Evolutionary conservation across 2,113 vertebrate genomes (phyloP), one percentile per base, ranked within the genome.

Genomic region (Vulpes vulpes): DNA sequence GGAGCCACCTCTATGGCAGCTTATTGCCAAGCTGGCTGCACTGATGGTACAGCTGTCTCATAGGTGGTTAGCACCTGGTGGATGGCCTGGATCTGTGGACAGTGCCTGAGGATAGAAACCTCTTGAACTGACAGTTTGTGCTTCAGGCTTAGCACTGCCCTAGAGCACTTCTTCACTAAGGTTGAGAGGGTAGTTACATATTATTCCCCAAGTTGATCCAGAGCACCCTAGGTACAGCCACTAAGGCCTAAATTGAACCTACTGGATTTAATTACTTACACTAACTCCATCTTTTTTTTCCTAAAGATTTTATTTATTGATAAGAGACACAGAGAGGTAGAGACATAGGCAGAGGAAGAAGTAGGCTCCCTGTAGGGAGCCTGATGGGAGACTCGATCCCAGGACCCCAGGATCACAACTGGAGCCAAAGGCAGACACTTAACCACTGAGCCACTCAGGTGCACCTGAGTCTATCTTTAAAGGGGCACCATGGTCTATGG

Each of bases 111-210:
- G 20, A 30, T 53, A 85, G 32, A 90, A 38, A 80, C 51, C 67
- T 71, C 59, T n/a, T 65, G 16, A 93, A 76, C 32, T 90, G 35
- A 73, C 5, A 76, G 53, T 55, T 87, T 0, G 1, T 89, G 27
- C 38, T 84, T 14, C 57, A 74, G 74, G 25, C 27, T 97, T 8
- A n/a, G 23, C 83, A 27, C 14, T 83, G 25, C 35, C 51, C 22
- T 55, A 22, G 53, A 95, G 57, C 2, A 11, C 60, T 79, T 95
- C 30, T 85, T 76, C 20, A 59, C 35, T 74, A 78, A 95, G 59
- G 80, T 32, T 93, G 83, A 57, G 51, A 96, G 59, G 43, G 73
- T 94, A 15, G 49, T 92, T 84, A 71, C 11, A 71, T 71, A 73
- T 14, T 43, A 25, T 90, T 89, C 22, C 60, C n/a, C 11, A 25